These are phyloP conservation scores for Oithona nana DNA, from an alignment of 2,888 invertebrate genomes.

Conservation along the genomic window DNA sequence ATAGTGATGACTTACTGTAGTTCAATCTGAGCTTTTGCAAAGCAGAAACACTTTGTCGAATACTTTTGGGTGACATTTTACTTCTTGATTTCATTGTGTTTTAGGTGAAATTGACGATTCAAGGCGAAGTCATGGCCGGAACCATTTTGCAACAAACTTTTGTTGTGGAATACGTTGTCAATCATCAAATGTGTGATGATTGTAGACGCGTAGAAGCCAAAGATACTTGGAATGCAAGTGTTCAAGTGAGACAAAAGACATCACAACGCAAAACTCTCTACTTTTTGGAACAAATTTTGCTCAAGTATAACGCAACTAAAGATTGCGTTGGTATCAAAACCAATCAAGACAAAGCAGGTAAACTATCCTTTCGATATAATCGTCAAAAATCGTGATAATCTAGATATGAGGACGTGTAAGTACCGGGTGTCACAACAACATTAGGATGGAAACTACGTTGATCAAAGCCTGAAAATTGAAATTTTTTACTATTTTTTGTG, in stretches of 20 bases:
- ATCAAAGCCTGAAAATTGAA: too few species aligned
- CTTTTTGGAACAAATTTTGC: conserved; percentile 86
- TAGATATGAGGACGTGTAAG: too few species aligned
- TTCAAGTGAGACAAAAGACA: conserved; percentile 66
- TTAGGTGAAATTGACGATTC: conserved; percentile 69
- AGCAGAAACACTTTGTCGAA: too few species aligned
- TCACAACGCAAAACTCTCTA: conserved; percentile 93
- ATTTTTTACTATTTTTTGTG: too few species aligned
- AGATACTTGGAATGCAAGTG: conserved; percentile 25
- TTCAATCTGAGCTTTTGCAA: too few species aligned
- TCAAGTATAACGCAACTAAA: conserved; percentile 57
- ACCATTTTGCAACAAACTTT: conserved; percentile 84
- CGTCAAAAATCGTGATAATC: too few species aligned
- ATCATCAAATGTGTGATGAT: conserved; percentile 88
- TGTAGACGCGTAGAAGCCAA: conserved; percentile 94
- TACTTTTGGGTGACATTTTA: too few species aligned
- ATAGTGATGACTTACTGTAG: background rate
- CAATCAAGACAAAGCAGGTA: conserved; percentile 2
- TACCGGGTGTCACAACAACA: too few species aligned
- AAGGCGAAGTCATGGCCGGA: conserved; percentile 78
- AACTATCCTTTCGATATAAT: too few species aligned
- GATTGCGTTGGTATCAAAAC: conserved; percentile 12
- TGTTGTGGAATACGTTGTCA: conserved; percentile 74
- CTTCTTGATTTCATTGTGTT: background rate
- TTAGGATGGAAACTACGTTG: too few species aligned